Base-by-base conservation (phyloP, 2,113 vertebrate genomes). In the Herpetotheres cachinnans region DNA sequence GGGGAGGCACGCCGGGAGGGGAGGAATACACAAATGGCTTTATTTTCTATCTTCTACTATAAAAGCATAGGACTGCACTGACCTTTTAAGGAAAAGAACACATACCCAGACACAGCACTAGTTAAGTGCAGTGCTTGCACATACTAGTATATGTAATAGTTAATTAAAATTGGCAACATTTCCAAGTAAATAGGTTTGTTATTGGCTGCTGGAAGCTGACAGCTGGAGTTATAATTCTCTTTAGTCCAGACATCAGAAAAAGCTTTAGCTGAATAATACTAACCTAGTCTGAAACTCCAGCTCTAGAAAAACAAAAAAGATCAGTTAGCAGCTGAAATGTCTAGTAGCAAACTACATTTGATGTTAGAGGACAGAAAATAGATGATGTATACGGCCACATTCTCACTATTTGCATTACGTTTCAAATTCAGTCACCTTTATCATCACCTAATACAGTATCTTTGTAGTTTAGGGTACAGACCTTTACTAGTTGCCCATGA, bases 121-220 rank as follows among this genome's bases (percentile, higher is more conserved):
- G 54, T 69, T 61, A 67, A 84, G 34, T 88, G 46, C 49, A 77
- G 26, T 18, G 6, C 20, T 90, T 79, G 27, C 58, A 62, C 46
- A 17, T 58, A 29, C 42, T 79, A 56, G 44, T 54, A 85, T 66
- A 69, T 25, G 63, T 44, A 95, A 72, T 36, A 93, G 63, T 86
- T 97, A 96, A 93, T 93, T 82, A 95, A 94, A 96, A 80, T 70
- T 89, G 71, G 90, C 71, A 82, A 92, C 61, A 90, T 80, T 93
- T 97, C 84, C 66, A 70, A 78, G 56, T 69, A 96, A 93, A 93
- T 86, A 66, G 14, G 44, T 66, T 56, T 91, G 52, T 73, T 93
- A 94, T 30, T 94, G 85, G 76, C 89, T 93, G 62, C 69, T 81
- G 55, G 46, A 94, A 91, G 26, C 63, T 81, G 93, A 91, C 85